Percentiles rank a stretch among this genome's conserved stretches.
Evolutionary conservation across 2,797 vertebrate species (phyloP).

Genomic region (Malurus splendens): DNA sequence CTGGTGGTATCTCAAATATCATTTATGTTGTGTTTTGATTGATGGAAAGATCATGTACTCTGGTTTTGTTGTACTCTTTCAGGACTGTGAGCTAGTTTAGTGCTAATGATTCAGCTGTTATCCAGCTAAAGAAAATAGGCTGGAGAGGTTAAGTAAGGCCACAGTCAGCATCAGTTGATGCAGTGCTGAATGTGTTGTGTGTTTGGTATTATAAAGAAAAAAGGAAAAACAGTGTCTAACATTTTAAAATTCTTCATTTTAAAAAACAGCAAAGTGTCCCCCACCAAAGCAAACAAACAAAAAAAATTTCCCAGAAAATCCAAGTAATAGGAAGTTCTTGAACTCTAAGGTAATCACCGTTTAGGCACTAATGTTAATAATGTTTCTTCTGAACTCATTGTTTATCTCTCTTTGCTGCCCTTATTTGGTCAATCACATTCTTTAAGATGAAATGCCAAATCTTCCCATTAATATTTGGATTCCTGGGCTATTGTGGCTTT

Average conservation of each 20-base stretch:
- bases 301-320: neutral
- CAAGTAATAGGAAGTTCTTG: neutral
- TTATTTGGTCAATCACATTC: neutral
- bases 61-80: neutral
- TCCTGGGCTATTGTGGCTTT: neutral
- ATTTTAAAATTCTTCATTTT: neutral
- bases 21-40: neutral
- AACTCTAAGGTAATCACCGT: neutral
- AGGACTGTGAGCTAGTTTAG: neutral
- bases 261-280: neutral
- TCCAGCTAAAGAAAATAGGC: neutral
- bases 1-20: neutral
- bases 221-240: neutral
- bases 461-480: neutral
- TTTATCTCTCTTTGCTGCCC: neutral
- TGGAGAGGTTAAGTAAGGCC: slow-evolving; percentile 3
- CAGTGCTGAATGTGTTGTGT: neutral
- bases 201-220: neutral
- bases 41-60: neutral
- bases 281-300: neutral
- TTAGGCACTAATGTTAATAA: neutral
- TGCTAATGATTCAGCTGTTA: slow-evolving; percentile 23
- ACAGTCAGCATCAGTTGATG: neutral
- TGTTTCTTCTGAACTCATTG: neutral
- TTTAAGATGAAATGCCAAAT: neutral